A percentile compares a stretch with the other conserved stretches of the same genome.
Conservation (phyloP, 1,140 invertebrate species). For the Hormaphis cornu region DNA sequence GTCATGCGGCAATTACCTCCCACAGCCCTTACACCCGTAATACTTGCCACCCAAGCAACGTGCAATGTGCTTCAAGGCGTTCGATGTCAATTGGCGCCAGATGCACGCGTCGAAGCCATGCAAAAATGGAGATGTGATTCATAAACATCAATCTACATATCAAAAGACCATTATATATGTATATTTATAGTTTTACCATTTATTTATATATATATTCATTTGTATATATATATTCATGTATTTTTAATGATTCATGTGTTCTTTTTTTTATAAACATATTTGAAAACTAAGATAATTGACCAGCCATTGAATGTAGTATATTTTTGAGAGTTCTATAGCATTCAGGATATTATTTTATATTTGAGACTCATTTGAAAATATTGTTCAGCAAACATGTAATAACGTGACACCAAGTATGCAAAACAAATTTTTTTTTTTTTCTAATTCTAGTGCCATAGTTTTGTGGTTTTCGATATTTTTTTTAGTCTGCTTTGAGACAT, state of each 20-base stretch:
- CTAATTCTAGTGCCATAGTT: constrained; percentile 22
- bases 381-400: background rate
- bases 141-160: constrained; percentile 24
- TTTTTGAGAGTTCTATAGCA: background rate
- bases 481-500: background rate
- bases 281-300: background rate
- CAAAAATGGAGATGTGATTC: constrained; percentile 72
- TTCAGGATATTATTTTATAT: background rate
- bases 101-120: constrained; percentile 70
- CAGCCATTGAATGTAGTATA: background rate
- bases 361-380: background rate
- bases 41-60: constrained; percentile 81
- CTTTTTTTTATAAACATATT: constrained; percentile 1
- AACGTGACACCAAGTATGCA: constrained; percentile 7
- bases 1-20: constrained; percentile 84
- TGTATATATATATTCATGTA: background rate
- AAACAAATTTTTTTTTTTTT: constrained; percentile 3
- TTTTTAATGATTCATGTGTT: constrained; percentile 9
- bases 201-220: background rate
- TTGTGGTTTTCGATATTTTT: constrained; percentile 13
- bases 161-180: constrained; percentile 11
- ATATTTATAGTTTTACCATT: background rate
- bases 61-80: constrained; percentile 86
- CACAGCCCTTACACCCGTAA: constrained; percentile 76
- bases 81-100: constrained; percentile 83